Percentiles rank a stretch among this genome's conserved stretches.
phyloP scores from a whole-genome alignment of 2,797 vertebrate genomes.

The Agapornis canus region DNA sequence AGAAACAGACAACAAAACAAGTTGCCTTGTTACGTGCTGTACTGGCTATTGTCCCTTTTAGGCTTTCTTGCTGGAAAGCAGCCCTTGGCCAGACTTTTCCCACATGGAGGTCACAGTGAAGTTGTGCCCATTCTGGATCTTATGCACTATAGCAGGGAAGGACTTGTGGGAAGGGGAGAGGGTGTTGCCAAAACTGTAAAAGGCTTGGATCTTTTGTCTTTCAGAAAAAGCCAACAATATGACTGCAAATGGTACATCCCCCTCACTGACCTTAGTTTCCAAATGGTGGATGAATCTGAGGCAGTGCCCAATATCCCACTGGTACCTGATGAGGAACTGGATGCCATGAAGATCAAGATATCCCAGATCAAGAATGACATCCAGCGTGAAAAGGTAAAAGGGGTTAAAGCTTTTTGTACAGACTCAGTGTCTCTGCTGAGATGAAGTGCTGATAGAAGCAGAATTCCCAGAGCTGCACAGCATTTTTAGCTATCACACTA shows the following conservation, averaged over 20 bases:
- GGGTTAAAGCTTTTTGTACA: background rate
- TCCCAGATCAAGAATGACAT: slow-evolving; percentile 94
- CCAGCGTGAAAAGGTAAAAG: slow-evolving; percentile 90
- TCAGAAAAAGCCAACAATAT: slow-evolving; percentile 92
- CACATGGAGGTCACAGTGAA: background rate
- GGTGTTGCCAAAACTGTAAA: background rate
- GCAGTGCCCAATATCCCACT: slow-evolving; percentile 84
- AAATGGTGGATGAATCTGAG: slow-evolving; percentile 89
- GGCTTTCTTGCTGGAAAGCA: background rate
- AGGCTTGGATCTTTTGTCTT: background rate
- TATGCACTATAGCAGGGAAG: background rate
- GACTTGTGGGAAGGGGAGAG: background rate
- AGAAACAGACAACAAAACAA: background rate
- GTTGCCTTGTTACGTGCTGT: background rate
- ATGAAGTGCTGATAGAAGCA: background rate
- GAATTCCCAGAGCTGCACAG: background rate
- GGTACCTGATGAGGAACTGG: slow-evolving; percentile 91
- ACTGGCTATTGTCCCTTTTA: background rate
- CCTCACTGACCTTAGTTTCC: slow-evolving; percentile 90
- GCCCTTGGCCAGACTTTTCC: background rate
- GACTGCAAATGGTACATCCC: slow-evolving; percentile 98
- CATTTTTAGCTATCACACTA: background rate
- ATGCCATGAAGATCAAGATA: slow-evolving; percentile 93
- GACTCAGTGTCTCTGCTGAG: background rate
- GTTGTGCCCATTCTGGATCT: background rate